These are phyloP conservation scores for Anthrax anthrax DNA, from an alignment of 2,888 invertebrate species.

Conservation along the genomic window DNA sequence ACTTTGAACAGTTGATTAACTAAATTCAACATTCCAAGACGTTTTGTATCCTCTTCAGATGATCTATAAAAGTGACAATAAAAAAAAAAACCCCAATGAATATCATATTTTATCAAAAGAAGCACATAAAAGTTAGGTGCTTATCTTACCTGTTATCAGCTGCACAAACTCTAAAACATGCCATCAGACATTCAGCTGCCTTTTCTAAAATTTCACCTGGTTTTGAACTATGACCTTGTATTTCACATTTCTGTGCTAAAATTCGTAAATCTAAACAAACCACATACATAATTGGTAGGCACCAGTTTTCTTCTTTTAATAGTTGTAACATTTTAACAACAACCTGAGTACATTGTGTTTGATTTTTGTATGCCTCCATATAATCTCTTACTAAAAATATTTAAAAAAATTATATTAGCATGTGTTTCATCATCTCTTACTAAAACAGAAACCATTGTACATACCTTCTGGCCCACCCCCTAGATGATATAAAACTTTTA, in stretches of 20 bases:
- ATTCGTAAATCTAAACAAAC: slow-evolving; percentile 78
- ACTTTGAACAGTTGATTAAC: slow-evolving; percentile 94
- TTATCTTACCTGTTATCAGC: slow-evolving; percentile 65
- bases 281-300: slow-evolving; percentile 81
- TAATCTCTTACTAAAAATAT: slow-evolving; percentile 34
- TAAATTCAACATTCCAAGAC: slow-evolving; percentile 88
- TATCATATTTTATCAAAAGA: no score
- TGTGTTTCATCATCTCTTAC: no score
- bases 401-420: slow-evolving; percentile 3
- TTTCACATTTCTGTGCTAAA: slow-evolving; percentile 69
- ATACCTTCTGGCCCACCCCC: slow-evolving; percentile 37
- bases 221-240: slow-evolving; percentile 36
- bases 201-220: slow-evolving; percentile 56
- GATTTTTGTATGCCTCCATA: slow-evolving; percentile 60
- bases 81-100: background rate
- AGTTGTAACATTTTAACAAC: slow-evolving; percentile 71
- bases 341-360: slow-evolving; percentile 60
- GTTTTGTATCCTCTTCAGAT: slow-evolving; percentile 80
- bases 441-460: no score
- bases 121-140: no score
- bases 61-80: slow-evolving; percentile 35
- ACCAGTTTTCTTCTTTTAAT: slow-evolving; percentile 94
- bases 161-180: slow-evolving; percentile 87
- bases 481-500: slow-evolving; percentile 45
- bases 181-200: slow-evolving; percentile 84